phyloP scores from a whole-genome alignment of 2,888 invertebrate species.

The Ichneumoninae sp. region DNA sequence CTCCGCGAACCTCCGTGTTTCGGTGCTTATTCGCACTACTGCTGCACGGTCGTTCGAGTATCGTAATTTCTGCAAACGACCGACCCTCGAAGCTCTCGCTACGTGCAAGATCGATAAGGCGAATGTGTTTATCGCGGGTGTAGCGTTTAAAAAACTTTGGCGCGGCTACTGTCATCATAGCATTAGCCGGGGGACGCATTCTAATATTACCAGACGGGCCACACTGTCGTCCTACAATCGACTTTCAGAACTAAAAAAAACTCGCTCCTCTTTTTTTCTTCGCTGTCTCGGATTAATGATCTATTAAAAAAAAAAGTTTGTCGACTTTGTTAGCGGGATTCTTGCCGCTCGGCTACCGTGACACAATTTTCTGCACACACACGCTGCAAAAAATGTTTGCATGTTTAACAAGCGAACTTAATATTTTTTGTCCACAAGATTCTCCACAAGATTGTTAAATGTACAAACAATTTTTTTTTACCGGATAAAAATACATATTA shows the following conservation, averaged over 20 bases:
- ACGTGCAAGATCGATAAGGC: background rate
- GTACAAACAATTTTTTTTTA: background rate
- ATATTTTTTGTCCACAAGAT: background rate
- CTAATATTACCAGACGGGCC: background rate
- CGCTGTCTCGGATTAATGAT: background rate
- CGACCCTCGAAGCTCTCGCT: background rate
- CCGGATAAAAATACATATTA: background rate
- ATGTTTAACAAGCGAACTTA: background rate
- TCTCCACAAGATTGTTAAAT: background rate
- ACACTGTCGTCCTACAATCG: background rate
- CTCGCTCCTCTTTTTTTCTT: background rate
- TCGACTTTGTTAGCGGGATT: background rate
- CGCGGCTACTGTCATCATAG: background rate
- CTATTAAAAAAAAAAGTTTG: background rate
- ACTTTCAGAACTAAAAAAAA: constrained; percentile 12
- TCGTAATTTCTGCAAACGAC: background rate
- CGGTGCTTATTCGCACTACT: constrained; percentile 5
- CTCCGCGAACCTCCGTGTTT: background rate
- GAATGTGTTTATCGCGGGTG: background rate
- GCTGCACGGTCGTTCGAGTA: background rate
- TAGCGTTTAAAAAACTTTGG: constrained; percentile 2
- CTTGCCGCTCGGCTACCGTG: background rate
- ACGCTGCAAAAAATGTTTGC: background rate
- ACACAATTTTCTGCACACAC: background rate
- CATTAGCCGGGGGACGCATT: background rate